A percentile compares a stretch with the other conserved stretches of the same genome.
Evolutionary conservation across 2,113 vertebrate species (phyloP).

Genomic region (Python bivittatus): DNA sequence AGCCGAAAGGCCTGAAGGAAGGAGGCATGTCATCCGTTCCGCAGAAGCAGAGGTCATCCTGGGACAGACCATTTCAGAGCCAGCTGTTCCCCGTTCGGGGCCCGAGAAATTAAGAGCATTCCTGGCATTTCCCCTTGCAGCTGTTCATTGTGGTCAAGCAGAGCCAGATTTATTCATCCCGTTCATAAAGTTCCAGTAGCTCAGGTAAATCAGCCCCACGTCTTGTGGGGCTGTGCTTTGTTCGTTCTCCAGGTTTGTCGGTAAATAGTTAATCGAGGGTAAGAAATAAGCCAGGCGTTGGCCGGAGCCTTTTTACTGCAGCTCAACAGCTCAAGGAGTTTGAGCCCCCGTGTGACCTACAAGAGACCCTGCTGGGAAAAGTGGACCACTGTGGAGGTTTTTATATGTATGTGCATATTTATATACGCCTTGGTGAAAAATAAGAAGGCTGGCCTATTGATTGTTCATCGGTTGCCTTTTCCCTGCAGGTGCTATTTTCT

Average conservation of each 20-base stretch:
- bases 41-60: slow-evolving; percentile 27
- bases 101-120: slow-evolving; percentile 30
- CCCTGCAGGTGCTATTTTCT: not conserved
- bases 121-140: slow-evolving; percentile 31
- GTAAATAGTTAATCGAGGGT: not conserved
- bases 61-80: slow-evolving; percentile 11
- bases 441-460: not conserved
- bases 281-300: not conserved
- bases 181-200: not conserved
- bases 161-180: not conserved
- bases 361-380: not conserved
- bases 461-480: not conserved
- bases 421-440: not conserved
- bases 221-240: not conserved
- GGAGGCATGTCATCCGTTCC: not conserved
- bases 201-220: not conserved
- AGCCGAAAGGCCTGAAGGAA: not conserved
- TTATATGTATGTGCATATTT: too few species aligned
- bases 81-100: slow-evolving; percentile 26
- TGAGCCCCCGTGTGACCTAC: not conserved
- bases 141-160: slow-evolving; percentile 40
- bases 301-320: not conserved
- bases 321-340: not conserved
- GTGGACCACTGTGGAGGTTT: not conserved
- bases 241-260: not conserved